Base-by-base conservation (phyloP, 2,888 invertebrate genomes). In the Apotomis capreana region DNA sequence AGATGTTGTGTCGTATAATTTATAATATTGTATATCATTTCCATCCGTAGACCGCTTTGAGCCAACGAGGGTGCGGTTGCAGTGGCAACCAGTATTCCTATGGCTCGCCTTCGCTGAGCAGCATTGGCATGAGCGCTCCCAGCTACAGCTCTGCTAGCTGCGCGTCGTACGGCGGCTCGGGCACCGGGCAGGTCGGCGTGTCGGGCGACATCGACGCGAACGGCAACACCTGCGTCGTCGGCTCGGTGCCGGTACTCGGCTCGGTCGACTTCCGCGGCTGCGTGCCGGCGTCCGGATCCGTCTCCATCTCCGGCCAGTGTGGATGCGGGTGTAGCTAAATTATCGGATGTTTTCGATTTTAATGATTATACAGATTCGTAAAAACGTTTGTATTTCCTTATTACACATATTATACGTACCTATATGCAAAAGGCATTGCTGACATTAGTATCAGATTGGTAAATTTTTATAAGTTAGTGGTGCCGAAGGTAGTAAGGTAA, bases 161-260 rank as follows among this genome's bases (percentile, higher is more conserved):
- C 26, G 46, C 15, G 36, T 3, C 40, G 40, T 65, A 65, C 65
- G 65, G 65, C 65, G 65, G 65, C 26, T 26, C 10, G 15, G 64
- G 64, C 54, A 64, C 64, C 64, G 64, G 64, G 13, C 64, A 64
- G 44, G 74, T 82, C 9, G 75, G 74, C 40, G 77, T 81, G 49
- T 74, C 78, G 4, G 79, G 84, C 10, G 79, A 81, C 68, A 73
- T 85, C 74, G 80, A 78, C 69, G 78, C 80, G 44, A 63, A 74
- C 63, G 78, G 84, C 73, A 78, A 75, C 60, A 81, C 83, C 44
- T 75, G 78, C 69, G 79, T 84, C 54, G 77, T 78, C 6, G 84
- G 85, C 63, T 80, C 81, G 67, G 80, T 84, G 49, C 85, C 86
- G 52, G 81, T 84, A 69, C 78, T 82, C 52, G 84, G 85, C 67